A percentile compares a stretch with the other conserved stretches of the same genome.
Evolutionary conservation across 2,797 vertebrate species (phyloP).

Genomic region (Macropodus opercularis): DNA sequence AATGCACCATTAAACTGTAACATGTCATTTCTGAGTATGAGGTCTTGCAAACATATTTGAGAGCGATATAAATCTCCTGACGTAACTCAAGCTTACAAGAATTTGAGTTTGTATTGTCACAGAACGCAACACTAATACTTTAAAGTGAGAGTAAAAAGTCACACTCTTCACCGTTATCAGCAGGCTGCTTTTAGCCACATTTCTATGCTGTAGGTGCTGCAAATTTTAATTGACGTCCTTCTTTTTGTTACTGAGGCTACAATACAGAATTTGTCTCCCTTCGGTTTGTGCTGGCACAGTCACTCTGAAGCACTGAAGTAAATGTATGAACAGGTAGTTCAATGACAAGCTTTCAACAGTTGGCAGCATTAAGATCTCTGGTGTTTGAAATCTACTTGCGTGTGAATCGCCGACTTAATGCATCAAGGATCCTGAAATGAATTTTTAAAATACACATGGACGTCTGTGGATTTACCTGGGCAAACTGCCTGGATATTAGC

Average conservation of each 20-base stretch:
- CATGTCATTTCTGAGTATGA: neutral
- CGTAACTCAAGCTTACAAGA: neutral
- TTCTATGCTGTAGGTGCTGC: neutral
- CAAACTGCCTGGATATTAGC: slow-evolving; percentile 31
- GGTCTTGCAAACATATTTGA: neutral
- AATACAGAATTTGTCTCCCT: slow-evolving; percentile 27
- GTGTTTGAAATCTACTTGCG: slow-evolving; percentile 14
- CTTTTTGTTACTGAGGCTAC: slow-evolving; percentile 20
- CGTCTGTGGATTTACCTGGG: slow-evolving; percentile 41
- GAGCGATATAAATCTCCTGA: neutral
- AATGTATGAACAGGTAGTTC: slow-evolving; percentile 21
- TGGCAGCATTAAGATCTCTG: slow-evolving; percentile 19
- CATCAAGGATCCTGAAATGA: slow-evolving; percentile 16
- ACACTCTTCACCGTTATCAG: neutral
- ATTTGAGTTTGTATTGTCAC: neutral
- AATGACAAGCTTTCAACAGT: slow-evolving; percentile 44
- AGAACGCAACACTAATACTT: neutral
- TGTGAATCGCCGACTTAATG: slow-evolving; percentile 15
- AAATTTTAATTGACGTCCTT: too few species aligned
- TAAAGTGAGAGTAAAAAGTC: neutral
- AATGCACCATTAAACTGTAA: neutral
- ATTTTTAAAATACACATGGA: slow-evolving; percentile 30
- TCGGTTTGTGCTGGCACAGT: slow-evolving; percentile 46
- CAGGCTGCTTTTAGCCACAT: neutral
- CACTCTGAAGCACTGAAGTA: slow-evolving; percentile 9